Percentiles rank a stretch among this genome's conserved stretches.
phyloP scores from a whole-genome alignment of 2,888 invertebrate genomes.

The Vesta saturnalis region DNA sequence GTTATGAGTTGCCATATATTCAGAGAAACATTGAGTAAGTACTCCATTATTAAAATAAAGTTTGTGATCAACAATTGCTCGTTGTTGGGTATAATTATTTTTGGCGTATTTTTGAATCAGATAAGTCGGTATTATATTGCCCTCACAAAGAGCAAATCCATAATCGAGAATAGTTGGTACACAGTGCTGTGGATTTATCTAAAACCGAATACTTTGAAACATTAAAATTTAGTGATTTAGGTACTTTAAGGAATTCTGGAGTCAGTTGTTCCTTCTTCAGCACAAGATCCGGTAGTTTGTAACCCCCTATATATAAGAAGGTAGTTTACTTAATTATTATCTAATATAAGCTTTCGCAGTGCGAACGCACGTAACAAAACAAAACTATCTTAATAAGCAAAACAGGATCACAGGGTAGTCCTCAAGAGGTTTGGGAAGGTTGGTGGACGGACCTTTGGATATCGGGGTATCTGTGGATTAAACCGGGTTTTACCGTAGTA shows the following conservation, averaged over 20 bases:
- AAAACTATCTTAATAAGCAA: no score
- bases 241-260: slow-evolving; percentile 19
- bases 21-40: slow-evolving; percentile 74
- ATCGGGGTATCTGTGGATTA: no score
- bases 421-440: no score
- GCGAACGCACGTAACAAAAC: no score
- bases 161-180: slow-evolving; percentile 87
- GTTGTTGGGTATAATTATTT: slow-evolving; percentile 77
- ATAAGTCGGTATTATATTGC: slow-evolving; percentile 83
- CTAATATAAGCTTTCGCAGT: no score
- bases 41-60: slow-evolving; percentile 84
- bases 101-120: slow-evolving; percentile 83
- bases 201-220: background rate
- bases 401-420: no score
- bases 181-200: slow-evolving; percentile 87
- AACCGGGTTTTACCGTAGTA: no score
- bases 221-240: background rate
- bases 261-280: slow-evolving; percentile 43
- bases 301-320: no score
- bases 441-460: no score
- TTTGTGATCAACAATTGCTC: slow-evolving; percentile 81
- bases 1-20: slow-evolving; percentile 73
- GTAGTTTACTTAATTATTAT: no score
- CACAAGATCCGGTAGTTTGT: slow-evolving; percentile 69
- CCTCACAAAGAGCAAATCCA: slow-evolving; percentile 84